Evolutionary conservation across 2,797 vertebrate genomes (phyloP), one percentile per base, ranked within the genome.

Genomic region (Lutjanus campechanus): DNA sequence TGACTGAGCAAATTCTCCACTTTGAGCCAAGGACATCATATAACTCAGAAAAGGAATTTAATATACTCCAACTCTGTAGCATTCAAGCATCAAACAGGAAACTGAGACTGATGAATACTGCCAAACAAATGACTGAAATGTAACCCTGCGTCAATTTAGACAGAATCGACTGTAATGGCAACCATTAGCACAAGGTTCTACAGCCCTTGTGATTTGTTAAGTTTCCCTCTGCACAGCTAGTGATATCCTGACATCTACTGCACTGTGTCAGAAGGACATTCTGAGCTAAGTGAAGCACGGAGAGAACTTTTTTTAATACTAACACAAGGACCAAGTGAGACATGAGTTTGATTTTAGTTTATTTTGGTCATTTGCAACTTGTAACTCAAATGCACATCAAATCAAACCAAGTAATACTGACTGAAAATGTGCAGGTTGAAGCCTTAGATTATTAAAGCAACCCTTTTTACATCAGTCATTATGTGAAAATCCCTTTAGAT

Each of bases 1-100:
- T 41, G 1, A 68, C 17, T 0, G 40, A 78, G 46, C 12, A 60
- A 40, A 71, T 40, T 72, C 19, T 41, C 16, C 11, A 36, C 36
- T 60, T 16, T 69, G 43, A 53, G 10, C 40, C 15, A 60, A 62
- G 25, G 25, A 62, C 11, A 15, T 71, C 50, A 51, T 17, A 66
- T 25, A 46, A 36, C 29, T 10, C 22, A 50, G 10, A 68, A 68
- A 44, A 44, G n/a, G 6, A 49, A 46, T 17, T 46, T 11, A 10
- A 70, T 22, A 43, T 5, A 51, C 16, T 29, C 43, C 1, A 19
- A 69, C n/a, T 68, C 2, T 55, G 16, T 22, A 51, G 13, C 13
- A 16, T 20, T 43, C 6, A 29, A 59, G n/a, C 51, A 64, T 44
- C 19, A 43, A 51, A 46, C 51, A 46, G 22, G 8, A 64, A 43